Evolutionary conservation across 2,797 vertebrate genomes (phyloP).

Genomic region (Chloroceryle amazona): DNA sequence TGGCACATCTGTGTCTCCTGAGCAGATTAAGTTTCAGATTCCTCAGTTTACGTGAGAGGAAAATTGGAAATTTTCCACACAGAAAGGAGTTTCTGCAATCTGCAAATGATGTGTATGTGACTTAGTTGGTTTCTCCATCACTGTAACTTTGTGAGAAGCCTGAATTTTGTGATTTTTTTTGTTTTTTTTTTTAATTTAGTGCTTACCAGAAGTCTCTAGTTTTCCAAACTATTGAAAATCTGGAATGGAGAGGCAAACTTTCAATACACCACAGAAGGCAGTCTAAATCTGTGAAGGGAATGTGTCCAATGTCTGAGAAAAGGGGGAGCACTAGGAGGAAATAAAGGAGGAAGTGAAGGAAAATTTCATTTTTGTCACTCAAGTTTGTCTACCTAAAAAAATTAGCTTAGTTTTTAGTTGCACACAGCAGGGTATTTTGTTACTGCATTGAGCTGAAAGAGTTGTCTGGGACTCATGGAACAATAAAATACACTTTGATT

Average conservation of each 20-base stretch:
- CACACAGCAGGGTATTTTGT: not conserved
- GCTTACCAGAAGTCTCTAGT: not conserved
- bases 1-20: not conserved
- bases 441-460: not conserved
- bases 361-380: not conserved
- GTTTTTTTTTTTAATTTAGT: not conserved
- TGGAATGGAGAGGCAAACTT: not conserved
- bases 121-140: constrained; percentile 6
- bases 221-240: not conserved
- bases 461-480: not conserved
- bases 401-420: not conserved
- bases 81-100: not conserved
- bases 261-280: not conserved
- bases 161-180: not conserved
- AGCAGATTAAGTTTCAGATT: not conserved
- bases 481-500: not conserved
- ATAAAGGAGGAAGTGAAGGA: not conserved
- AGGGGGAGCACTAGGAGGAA: not conserved
- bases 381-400: not conserved
- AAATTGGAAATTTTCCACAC: constrained; percentile 1
- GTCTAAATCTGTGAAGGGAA: not conserved
- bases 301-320: not conserved
- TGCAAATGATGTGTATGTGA: constrained; percentile 1
- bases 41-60: not conserved
- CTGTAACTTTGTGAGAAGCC: not conserved